Base-by-base conservation (phyloP, 2,888 invertebrate species). In the Ischnura elegans region DNA sequence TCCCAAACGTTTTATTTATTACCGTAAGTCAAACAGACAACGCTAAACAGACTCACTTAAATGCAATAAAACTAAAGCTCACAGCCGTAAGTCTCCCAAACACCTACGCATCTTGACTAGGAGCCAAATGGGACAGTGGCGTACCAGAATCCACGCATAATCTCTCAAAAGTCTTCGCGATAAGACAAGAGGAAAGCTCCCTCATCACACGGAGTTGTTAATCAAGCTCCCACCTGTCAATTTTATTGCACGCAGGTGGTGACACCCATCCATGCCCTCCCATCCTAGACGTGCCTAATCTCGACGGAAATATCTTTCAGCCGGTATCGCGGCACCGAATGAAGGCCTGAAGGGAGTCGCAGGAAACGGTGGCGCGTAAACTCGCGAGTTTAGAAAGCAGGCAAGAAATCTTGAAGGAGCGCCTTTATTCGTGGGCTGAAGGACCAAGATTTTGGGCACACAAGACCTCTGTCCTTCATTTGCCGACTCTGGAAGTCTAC, bases 251-350 rank as follows among this genome's bases (percentile, higher is more conserved):
- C 8, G 66, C 66, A 66, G n/a, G 3, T 43, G 51, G 87, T 19
- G 51, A 51, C 29, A 51, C 29, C 87, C 36, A 36, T 2, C 21
- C 2, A 87, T 55, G 8, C 29, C 16, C 45, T 43, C 45, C 16
- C 46, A n/a, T 87, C 87, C 87, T 36, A 47, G 55, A 51, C 55
- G 42, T 55, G 4, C 51, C 29, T 55, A 87, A 87, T 87, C 87
- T 87, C 55, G 87, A 16, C 43, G n/a, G 8, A 61, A 51, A n/a
- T 21, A 25, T 61, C 43, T 42, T 42, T 6, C 29, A 43, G 45
- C 43, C 86, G 21, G 29, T n/a, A 61, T 19, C 61, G 25, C 5
- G 61, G 66, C 51, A 43, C 55, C 61, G 61, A 43, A 90, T 90
- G 90, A 43, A 43, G 61, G 87, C 61, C 43, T 90, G n/a, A 43